phyloP scores from a whole-genome alignment of 2,113 vertebrate genomes.

The Isichthys henryi region DNA sequence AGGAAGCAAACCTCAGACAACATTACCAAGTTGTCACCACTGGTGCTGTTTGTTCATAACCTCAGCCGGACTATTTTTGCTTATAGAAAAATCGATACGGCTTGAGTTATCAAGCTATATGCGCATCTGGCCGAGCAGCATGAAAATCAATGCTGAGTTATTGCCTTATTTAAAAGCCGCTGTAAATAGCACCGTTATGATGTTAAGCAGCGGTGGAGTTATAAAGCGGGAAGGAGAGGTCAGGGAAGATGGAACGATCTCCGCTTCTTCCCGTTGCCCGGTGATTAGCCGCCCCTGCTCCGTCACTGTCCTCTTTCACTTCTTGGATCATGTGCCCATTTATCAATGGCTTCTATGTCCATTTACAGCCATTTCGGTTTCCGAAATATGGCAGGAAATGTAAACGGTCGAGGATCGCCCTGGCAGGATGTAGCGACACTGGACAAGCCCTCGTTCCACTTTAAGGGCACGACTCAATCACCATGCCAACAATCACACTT shows the following conservation, averaged over 20 bases:
- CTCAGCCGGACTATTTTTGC: conserved; percentile 66
- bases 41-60: conserved; percentile 45
- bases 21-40: conserved; percentile 34
- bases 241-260: conserved; percentile 29
- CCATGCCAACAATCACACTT: background rate
- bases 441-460: too few relatives aligned
- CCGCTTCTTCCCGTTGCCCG: conserved; percentile 11
- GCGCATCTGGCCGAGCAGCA: conserved; percentile 56
- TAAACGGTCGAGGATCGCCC: background rate
- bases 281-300: background rate
- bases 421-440: background rate
- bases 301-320: background rate
- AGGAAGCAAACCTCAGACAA: background rate
- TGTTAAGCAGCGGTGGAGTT: conserved; percentile 62
- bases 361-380: background rate
- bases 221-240: conserved; percentile 46
- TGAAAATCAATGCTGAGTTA: conserved; percentile 86
- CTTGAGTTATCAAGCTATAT: conserved; percentile 80
- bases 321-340: conserved; percentile 6
- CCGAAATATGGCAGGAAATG: background rate
- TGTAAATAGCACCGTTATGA: conserved; percentile 79
- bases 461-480: background rate
- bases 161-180: conserved; percentile 76
- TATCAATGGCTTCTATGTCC: background rate
- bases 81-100: conserved; percentile 87